phyloP scores from a whole-genome alignment of 2,888 invertebrate species.

The Conchocele bisecta region DNA sequence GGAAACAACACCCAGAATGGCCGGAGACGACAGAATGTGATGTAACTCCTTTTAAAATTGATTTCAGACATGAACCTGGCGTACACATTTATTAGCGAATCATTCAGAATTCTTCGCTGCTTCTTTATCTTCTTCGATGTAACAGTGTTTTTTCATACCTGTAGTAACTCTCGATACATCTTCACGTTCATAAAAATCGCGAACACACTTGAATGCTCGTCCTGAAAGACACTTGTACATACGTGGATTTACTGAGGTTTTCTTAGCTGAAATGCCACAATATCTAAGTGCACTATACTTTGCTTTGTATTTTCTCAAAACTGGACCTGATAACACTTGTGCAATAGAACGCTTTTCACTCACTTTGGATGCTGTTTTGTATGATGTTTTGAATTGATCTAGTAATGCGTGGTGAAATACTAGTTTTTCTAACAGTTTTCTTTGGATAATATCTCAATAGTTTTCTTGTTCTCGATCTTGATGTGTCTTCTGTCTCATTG shows the following conservation, averaged over 20 bases:
- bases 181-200: constrained; percentile 24
- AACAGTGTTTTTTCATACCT: constrained; percentile 35
- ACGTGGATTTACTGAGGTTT: not conserved
- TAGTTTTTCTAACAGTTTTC: constrained; percentile 18
- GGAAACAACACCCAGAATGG: constrained; percentile 53
- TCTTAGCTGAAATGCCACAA: not conserved
- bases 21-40: constrained; percentile 30
- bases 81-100: constrained; percentile 36
- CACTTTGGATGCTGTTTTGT: constrained; percentile 6
- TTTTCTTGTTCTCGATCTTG: constrained; percentile 31
- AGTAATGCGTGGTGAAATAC: constrained; percentile 17
- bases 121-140: constrained; percentile 39
- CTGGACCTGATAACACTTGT: not conserved
- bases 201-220: constrained; percentile 4
- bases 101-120: constrained; percentile 37
- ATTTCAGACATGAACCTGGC: constrained; percentile 32
- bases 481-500: constrained; percentile 17
- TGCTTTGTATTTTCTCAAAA: constrained; percentile 10
- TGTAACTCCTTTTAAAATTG: constrained; percentile 1
- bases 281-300: not conserved
- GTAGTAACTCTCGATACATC: constrained; percentile 25
- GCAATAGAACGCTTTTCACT: not conserved
- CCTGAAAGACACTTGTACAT: constrained; percentile 1
- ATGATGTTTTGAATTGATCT: constrained; percentile 23
- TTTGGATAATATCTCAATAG: constrained; percentile 16